Percentiles rank a stretch among this genome's conserved stretches.
phyloP scores from a whole-genome alignment of 2,888 invertebrate species.

The Helicoverpa assulta region DNA sequence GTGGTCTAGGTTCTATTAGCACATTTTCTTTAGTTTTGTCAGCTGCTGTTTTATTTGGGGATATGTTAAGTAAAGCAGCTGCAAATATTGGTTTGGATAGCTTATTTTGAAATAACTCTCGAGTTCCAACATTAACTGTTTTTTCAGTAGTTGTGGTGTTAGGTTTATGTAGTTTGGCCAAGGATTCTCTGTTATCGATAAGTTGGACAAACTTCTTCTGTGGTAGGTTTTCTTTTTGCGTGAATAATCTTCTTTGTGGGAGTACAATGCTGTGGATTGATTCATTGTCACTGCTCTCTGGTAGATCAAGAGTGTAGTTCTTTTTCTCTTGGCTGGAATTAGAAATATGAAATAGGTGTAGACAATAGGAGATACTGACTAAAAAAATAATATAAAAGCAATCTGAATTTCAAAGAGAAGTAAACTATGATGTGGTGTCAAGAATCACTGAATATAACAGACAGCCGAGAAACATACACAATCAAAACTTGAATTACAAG shows the following conservation, averaged over 20 bases:
- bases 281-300: constrained; percentile 84
- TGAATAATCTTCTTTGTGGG: constrained; percentile 80
- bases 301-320: constrained; percentile 74
- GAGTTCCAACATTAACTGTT: constrained; percentile 70
- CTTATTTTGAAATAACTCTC: constrained; percentile 75
- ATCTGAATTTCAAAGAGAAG: too few relatives aligned
- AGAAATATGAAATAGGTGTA: constrained; percentile 3
- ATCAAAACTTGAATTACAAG: too few relatives aligned
- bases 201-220: constrained; percentile 73
- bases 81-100: constrained; percentile 77
- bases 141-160: constrained; percentile 68
- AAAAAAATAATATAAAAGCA: too few relatives aligned
- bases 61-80: constrained; percentile 74
- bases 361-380: too few relatives aligned
- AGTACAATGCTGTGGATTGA: constrained; percentile 83
- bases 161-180: constrained; percentile 70
- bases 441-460: too few relatives aligned
- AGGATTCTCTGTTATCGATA: constrained; percentile 71
- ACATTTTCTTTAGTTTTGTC: constrained; percentile 75
- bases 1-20: constrained; percentile 64
- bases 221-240: constrained; percentile 74
- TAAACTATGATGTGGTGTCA: too few relatives aligned
- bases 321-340: constrained; percentile 79
- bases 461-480: too few relatives aligned
- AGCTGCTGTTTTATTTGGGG: constrained; percentile 73